phyloP scores from a whole-genome alignment of 2,797 vertebrate genomes.

The Paratrypauchen microcephalus region DNA sequence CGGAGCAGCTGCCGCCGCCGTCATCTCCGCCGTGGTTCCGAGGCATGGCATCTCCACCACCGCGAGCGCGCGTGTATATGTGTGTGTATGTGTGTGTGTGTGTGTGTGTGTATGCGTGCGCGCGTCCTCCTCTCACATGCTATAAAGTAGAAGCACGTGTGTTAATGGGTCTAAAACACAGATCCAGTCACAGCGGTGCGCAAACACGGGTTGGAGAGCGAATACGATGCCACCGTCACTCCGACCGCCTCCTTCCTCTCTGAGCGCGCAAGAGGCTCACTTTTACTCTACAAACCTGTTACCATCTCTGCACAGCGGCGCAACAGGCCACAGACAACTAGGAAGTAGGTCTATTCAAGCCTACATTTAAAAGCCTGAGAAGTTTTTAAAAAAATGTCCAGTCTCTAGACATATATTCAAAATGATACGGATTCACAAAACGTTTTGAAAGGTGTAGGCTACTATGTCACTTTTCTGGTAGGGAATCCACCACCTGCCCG shows the following conservation, averaged over 20 bases:
- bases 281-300: constrained; percentile 5
- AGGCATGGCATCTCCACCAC: constrained; percentile 93
- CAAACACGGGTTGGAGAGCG: background rate
- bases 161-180: background rate
- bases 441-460: too few relatives aligned
- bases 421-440: too few relatives aligned
- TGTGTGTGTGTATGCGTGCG: constrained; percentile 50
- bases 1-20: constrained; percentile 76
- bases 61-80: constrained; percentile 57
- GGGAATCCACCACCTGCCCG: too few relatives aligned
- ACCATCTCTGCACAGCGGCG: background rate
- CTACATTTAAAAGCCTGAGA: background rate
- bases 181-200: too few relatives aligned
- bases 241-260: constrained; percentile 56
- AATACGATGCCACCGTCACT: constrained; percentile 28
- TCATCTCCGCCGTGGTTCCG: constrained; percentile 92
- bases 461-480: too few relatives aligned
- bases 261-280: background rate
- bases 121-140: constrained; percentile 47
- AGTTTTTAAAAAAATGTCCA: too few relatives aligned
- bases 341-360: background rate
- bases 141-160: constrained; percentile 32
- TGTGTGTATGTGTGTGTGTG: constrained; percentile 45
- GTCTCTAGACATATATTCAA: too few relatives aligned
- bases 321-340: background rate